Evolutionary conservation across 2,113 vertebrate genomes (phyloP), one percentile per base, ranked within the genome.

Genomic region (Bucco capensis): DNA sequence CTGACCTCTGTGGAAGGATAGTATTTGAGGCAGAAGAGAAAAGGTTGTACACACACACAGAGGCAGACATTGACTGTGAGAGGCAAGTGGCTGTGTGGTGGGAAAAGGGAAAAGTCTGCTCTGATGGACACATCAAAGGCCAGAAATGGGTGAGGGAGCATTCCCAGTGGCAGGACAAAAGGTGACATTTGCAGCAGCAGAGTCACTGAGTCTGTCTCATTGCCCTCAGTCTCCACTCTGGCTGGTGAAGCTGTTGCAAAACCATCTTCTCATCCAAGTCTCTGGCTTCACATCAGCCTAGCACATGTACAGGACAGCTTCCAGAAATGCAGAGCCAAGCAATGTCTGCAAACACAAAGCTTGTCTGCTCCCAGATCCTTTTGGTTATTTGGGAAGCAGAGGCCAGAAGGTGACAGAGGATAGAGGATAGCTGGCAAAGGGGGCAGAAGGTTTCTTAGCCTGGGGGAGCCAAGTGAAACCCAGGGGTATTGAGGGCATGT

Each of bases 241-340:
- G 37, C 90, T 96, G 88, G 62, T 1, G 12, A 77, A 84, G 42
- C 42, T 82, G 42, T 85, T 92, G 89, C 92, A 94, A 95, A 92
- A 94, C 47, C 10, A 0, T 72, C 24, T 84, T 65, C 70, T 70
- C 12, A 1, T 84, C 81, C 28, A n/a, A 84, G 53, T 37, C 64
- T 85, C 79, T 88, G 92, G 85, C 83, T 87, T 89, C 5, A 2
- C 86, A 58, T 90, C 81, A 70, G 50, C 74, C 62, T 83, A 79
- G 81, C 50, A 76, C 90, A 92, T 77, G 81, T 49, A 65, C 38
- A 84, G 88, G 77, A 82, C 0, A 2, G 49, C 50, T 92, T 94
- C 89, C 89, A 90, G 54, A 62, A 88, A 35, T 1, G 3, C 60
- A 35, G 54, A 84, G 42, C 49, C 74, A 49, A 84, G 54, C 47